phyloP scores from a whole-genome alignment of 2,797 vertebrate species.

The Neosilurus hyrtlii region DNA sequence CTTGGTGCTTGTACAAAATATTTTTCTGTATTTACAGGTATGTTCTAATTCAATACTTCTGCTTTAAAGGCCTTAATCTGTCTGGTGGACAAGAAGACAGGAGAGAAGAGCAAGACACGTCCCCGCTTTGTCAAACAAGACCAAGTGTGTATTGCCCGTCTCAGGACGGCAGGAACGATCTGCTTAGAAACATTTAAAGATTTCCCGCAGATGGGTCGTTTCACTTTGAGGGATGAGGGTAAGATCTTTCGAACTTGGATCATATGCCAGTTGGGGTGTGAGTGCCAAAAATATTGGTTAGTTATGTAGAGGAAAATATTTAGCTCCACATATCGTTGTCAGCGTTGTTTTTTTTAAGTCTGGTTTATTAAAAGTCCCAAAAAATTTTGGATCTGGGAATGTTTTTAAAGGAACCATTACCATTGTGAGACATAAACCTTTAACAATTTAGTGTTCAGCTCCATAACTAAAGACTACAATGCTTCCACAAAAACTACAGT shows the following conservation, averaged over 20 bases:
- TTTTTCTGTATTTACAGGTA: not conserved
- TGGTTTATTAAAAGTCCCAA: no score
- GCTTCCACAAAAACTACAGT: no score
- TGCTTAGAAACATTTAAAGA: conserved; percentile 99
- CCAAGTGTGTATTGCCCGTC: conserved; percentile 96
- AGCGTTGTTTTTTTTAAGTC: no score
- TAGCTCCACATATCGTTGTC: no score
- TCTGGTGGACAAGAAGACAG: conserved; percentile 98
- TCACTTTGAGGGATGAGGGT: conserved; percentile 98
- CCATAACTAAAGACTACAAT: no score
- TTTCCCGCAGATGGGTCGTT: conserved; percentile 98
- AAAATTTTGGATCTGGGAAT: no score
- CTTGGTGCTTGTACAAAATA: not conserved
- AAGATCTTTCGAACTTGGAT: conserved; percentile 38
- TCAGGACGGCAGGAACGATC: conserved; percentile 92
- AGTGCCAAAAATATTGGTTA: not conserved
- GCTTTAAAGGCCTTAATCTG: conserved; percentile 92
- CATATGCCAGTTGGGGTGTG: not conserved
- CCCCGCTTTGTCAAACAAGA: conserved; percentile 99
- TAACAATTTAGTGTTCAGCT: no score
- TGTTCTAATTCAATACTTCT: not conserved
- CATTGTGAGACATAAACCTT: no score
- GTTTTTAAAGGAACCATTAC: no score
- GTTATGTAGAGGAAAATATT: not conserved
- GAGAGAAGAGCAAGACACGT: conserved; percentile 96